These are phyloP conservation scores for Piliocolobus tephrosceles DNA, from an alignment of 2,113 vertebrate species.

Conservation along the genomic window DNA sequence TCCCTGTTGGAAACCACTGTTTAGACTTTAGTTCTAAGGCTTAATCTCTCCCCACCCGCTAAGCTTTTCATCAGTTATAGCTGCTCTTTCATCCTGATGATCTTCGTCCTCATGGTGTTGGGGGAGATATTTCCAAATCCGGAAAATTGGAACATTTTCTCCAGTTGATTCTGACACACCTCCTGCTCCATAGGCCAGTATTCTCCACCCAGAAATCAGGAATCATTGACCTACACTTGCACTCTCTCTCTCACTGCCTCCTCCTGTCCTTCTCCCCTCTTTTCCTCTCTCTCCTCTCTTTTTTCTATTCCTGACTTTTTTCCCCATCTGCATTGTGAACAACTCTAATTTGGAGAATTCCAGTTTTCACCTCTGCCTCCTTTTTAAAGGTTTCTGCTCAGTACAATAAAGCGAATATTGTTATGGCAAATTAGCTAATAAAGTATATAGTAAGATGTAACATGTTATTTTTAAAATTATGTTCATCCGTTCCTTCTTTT, in stretches of 20 bases:
- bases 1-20: background rate
- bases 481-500: background rate
- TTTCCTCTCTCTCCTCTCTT: fast-evolving
- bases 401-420: background rate
- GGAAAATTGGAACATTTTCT: background rate
- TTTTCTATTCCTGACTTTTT: background rate
- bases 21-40: background rate
- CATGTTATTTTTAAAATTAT: background rate
- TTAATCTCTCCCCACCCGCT: background rate
- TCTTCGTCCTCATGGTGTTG: background rate
- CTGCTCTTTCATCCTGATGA: background rate
- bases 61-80: background rate
- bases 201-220: background rate
- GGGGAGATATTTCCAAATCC: background rate
- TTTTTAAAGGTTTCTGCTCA: background rate
- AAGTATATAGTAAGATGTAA: background rate
- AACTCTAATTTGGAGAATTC: background rate
- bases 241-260: background rate
- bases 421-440: background rate
- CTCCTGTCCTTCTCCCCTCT: background rate
- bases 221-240: no score
- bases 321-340: background rate
- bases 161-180: background rate
- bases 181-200: background rate
- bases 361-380: background rate